Evolutionary conservation across 1,140 invertebrate species (phyloP), one percentile per base, ranked within the genome.

Genomic region (Eufriesea mexicana): DNA sequence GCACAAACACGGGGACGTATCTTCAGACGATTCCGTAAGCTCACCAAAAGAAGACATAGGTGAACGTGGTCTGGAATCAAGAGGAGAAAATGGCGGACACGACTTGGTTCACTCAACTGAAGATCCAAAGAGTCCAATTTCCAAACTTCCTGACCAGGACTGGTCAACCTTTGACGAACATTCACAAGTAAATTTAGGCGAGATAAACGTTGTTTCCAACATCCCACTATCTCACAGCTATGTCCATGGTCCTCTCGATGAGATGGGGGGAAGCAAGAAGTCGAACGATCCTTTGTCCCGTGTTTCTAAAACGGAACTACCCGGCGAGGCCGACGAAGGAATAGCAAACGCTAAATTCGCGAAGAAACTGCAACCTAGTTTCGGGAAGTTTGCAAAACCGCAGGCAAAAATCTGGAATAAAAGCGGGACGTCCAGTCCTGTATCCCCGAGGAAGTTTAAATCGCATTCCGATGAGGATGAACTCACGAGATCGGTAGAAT

Each of bases 331-430:
- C n/a, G n/a, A n/a, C n/a, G 47, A 25, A 45, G 75, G 28, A 77
- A 77, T 77, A 42, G 16, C 35, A 25, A n/a, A 45, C 35, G n/a
- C 9, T 59, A 49, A 49, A 79, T 71, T 59, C 67, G 45, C 12
- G 35, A 49, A 55, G 25, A 28, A 79, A 59, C 42, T 35, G 51
- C 67, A 61, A 49, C 66, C 77, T 18, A 59, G 54, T 79, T 79
- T 35, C 42, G 10, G 9, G 4, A 61, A 79, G 66, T 79, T 79
- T 47, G 67, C 25, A n/a, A 59, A 79, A 73, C 28, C 78, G 8
- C 18, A 6, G 25, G 8, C 45, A 35, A 5, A 62, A 62, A 10
- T 51, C 10, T 14, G 1, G 54, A 51, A 62, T 73, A 71, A 72
- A 61, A 71, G 25, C 47, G 64, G 62, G 51, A 16, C 55, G 59